Conservation (phyloP, 2,888 invertebrate genomes). For the Hymenopus coronatus region DNA sequence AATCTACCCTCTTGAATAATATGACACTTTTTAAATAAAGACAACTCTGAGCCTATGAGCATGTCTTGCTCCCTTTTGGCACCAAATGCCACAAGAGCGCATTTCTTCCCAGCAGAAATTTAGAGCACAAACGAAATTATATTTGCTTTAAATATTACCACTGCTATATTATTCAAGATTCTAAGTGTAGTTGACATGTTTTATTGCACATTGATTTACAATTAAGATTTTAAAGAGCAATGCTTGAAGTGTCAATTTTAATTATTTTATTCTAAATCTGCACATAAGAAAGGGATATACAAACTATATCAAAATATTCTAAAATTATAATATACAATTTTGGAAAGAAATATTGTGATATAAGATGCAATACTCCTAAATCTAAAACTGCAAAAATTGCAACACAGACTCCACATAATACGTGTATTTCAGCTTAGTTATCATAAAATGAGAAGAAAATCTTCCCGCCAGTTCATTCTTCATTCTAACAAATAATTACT, state of each 20-base stretch:
- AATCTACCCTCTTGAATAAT: neutral
- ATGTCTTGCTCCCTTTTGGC: neutral
- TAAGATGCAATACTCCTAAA: neutral
- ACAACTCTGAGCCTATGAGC: neutral
- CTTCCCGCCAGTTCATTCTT: too few relatives aligned
- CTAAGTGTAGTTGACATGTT: neutral
- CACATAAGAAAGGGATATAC: neutral
- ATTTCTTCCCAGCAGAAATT: too few relatives aligned
- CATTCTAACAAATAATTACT: neutral
- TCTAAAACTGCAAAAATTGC: too few relatives aligned
- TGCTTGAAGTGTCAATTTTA: neutral
- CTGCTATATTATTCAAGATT: neutral
- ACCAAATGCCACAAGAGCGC: neutral
- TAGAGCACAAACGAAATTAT: too few relatives aligned
- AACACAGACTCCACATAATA: too few relatives aligned
- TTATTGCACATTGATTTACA: neutral
- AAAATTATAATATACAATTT: neutral
- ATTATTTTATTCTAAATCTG: neutral
- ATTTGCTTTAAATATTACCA: neutral
- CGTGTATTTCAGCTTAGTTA: too few relatives aligned
- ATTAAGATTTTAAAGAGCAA: neutral
- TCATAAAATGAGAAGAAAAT: too few relatives aligned
- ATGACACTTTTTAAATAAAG: neutral
- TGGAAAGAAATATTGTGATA: neutral
- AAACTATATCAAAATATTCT: neutral